Evolutionary conservation across 1,140 invertebrate genomes (phyloP).

Genomic region (Psilanteris sp.): DNA sequence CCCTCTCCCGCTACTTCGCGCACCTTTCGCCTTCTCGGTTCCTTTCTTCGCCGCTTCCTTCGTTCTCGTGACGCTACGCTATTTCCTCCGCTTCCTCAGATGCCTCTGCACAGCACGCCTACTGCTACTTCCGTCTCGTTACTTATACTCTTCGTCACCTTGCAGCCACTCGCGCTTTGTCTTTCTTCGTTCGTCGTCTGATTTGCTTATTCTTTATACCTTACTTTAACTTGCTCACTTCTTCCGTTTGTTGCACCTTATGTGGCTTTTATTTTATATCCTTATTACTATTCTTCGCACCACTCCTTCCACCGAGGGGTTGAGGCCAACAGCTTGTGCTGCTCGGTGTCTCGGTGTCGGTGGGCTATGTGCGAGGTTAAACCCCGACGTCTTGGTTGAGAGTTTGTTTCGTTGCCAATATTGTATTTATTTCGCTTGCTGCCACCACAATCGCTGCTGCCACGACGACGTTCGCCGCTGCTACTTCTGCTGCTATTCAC

Average conservation of each 20-base stretch:
- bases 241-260: conserved; percentile 58
- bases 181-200: conserved; percentile 30
- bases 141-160: conserved; percentile 13
- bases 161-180: conserved; percentile 13
- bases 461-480: conserved; percentile 56
- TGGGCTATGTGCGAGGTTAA: conserved; percentile 67
- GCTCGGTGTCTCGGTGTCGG: conserved; percentile 70
- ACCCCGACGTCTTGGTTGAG: conserved; percentile 66
- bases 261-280: conserved; percentile 54
- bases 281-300: conserved; percentile 76
- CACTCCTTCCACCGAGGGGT: conserved; percentile 73
- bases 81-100: conserved; percentile 61
- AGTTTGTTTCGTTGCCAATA: conserved; percentile 69
- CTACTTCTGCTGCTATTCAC: conserved; percentile 65
- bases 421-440: conserved; percentile 63
- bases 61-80: conserved; percentile 40
- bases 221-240: conserved; percentile 17
- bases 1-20: conserved; percentile 39
- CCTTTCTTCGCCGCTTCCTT: conserved; percentile 54
- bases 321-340: conserved; percentile 75
- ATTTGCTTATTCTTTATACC: conserved; percentile 9
- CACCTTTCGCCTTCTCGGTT: conserved; percentile 46
- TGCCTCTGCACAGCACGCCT: conserved; percentile 44
- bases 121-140: conserved; percentile 16
- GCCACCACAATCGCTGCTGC: conserved; percentile 57